Evolutionary conservation across 2,797 vertebrate genomes (phyloP).

Genomic region (Sebastes jordani): DNA sequence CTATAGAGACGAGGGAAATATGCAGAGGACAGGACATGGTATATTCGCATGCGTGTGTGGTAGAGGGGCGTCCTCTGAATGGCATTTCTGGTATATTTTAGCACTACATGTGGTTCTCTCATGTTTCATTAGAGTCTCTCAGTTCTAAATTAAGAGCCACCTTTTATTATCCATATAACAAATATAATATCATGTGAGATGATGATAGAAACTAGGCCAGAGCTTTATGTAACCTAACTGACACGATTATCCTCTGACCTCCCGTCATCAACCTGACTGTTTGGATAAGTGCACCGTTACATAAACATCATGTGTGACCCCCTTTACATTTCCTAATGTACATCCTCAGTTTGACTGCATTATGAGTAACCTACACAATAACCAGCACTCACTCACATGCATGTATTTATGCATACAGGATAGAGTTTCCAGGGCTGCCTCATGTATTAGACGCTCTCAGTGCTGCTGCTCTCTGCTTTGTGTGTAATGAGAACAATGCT

Average conservation of each 20-base stretch:
- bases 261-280: neutral
- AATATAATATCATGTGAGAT: neutral
- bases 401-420: neutral
- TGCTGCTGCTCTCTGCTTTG: slow-evolving; percentile 35
- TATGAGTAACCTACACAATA: neutral
- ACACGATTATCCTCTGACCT: slow-evolving; percentile 1
- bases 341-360: neutral
- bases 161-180: neutral
- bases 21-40: neutral
- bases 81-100: neutral
- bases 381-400: neutral
- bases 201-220: slow-evolving; percentile 32
- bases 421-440: neutral
- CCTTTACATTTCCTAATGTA: neutral
- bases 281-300: neutral
- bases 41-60: too few species aligned
- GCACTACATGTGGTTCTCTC: neutral
- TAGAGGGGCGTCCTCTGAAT: neutral
- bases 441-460: slow-evolving; percentile 5
- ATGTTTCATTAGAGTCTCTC: neutral
- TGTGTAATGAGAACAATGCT: slow-evolving; percentile 43
- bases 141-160: neutral
- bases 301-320: neutral
- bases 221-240: slow-evolving; percentile 2
- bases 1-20: slow-evolving; percentile 7